A percentile compares a stretch with the other conserved stretches of the same genome.
phyloP scores from a whole-genome alignment of 2,888 invertebrate species.

The Harpalus rubripes region DNA sequence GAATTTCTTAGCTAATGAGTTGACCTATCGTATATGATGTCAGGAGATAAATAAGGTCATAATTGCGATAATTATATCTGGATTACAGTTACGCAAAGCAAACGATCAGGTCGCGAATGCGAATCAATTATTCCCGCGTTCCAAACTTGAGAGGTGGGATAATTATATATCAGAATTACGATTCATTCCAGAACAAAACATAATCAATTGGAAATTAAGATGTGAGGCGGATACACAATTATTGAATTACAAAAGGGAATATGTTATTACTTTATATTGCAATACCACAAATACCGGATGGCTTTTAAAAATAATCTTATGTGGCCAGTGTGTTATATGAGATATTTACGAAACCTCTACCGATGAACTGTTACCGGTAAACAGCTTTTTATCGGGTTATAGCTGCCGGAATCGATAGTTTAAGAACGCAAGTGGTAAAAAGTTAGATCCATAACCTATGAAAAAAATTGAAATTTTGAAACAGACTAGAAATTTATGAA shows the following conservation, averaged over 20 bases:
- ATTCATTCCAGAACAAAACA: background rate
- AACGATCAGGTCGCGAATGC: constrained; percentile 5
- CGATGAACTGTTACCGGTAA: no score
- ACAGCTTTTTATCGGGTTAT: no score
- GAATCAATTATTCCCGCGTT: constrained; percentile 40
- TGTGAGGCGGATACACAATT: background rate
- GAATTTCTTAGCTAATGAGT: constrained; percentile 14
- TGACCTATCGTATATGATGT: constrained; percentile 30
- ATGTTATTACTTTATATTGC: no score
- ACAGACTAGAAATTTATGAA: no score
- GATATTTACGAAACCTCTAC: no score
- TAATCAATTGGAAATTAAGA: background rate
- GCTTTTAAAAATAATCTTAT: no score
- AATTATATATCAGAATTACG: constrained; percentile 11
- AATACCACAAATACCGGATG: no score
- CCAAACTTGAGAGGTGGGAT: constrained; percentile 6
- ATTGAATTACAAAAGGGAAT: background rate
- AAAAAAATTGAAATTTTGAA: no score
- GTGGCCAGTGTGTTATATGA: no score
- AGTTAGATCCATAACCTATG: no score
- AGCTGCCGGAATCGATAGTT: no score
- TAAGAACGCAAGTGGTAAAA: no score
- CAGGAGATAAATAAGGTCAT: constrained; percentile 46
- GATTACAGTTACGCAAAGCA: constrained; percentile 30
- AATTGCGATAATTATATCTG: constrained; percentile 41